phyloP scores from a whole-genome alignment of 2,113 vertebrate species.

The Seriola rivoliana region DNA sequence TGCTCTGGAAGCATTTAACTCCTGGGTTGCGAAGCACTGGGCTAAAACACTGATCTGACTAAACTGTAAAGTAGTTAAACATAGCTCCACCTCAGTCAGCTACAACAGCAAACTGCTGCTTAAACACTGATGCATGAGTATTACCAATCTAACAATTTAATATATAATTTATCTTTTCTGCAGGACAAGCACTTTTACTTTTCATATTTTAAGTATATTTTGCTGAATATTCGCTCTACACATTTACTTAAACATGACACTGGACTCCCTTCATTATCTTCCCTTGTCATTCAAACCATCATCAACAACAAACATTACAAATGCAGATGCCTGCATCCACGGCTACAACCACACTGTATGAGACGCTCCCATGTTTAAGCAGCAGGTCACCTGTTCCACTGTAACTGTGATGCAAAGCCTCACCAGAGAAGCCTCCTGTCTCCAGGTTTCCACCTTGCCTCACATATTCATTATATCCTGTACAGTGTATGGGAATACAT shows the following conservation, averaged over 20 bases:
- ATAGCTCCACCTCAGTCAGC: not conserved
- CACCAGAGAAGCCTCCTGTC: conserved; percentile 1
- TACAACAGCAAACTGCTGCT: not conserved
- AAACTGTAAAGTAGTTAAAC: not conserved
- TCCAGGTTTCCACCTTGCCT: conserved; percentile 32
- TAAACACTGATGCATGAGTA: not conserved
- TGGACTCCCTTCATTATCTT: not conserved
- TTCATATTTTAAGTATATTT: not conserved
- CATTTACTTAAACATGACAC: not conserved
- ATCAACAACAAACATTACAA: not conserved
- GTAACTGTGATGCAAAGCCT: conserved; percentile 13
- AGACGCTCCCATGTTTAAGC: not conserved
- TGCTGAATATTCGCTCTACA: not conserved
- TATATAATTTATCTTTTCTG: not conserved
- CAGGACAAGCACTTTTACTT: not conserved
- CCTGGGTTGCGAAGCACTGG: not conserved
- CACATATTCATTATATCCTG: conserved; percentile 33
- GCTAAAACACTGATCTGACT: not conserved
- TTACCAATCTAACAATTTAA: not conserved
- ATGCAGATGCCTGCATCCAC: not conserved
- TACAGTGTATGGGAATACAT: conserved; percentile 32
- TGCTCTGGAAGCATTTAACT: not conserved
- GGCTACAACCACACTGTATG: not conserved
- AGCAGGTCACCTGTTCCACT: conserved; percentile 26
- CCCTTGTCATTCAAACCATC: not conserved